Evolutionary conservation across 2,888 invertebrate genomes (phyloP), one percentile per base, ranked within the genome.

Genomic region (Heterodera filipjevi): DNA sequence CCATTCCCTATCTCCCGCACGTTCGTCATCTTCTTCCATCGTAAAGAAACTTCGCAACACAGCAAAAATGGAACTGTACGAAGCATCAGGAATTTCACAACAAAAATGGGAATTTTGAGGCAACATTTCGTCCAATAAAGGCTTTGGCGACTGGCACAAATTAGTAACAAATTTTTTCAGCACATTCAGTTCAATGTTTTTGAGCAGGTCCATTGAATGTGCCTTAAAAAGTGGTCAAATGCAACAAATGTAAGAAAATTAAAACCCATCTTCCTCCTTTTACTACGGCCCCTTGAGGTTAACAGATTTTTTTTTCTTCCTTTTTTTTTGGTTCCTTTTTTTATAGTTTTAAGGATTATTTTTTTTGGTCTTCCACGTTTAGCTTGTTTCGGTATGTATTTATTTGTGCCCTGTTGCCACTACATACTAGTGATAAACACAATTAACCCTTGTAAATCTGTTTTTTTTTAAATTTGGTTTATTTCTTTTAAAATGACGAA

Each of bases 21-120:
- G 33, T 2, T 59, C 32, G 5, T 12, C 74, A 75, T 82, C 76
- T 75, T 27, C n/a, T 5, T 82, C 46, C 53, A 73, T 33, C 83
- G 82, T 59, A 75, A 75, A 73, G 35, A 73, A 49, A 27, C 49
- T 73, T 46, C 64, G 59, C 5, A 75, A 64, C 22, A 71, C 71
- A 6, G 33, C 46, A 44, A 82, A 80, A 32, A 82, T 59, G 22
- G 82, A 53, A 44, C 82, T 82, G 71, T 84, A 82, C 32, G 82
- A 82, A 32, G 84, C 84, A 39, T 84, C 82, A 10, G 75, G 75
- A 16, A 75, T 33, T 68, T 44, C 44, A 10, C 46, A 30, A 64
- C 30, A 64, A n/a, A 30, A 30, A 66, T 66, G 46, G 8, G 10
- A 27, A 82, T 19, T 27, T 82, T 71, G 22, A 74, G 66, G 32